phyloP scores from a whole-genome alignment of 1,140 invertebrate genomes.

The Dendrolimus punctatus region DNA sequence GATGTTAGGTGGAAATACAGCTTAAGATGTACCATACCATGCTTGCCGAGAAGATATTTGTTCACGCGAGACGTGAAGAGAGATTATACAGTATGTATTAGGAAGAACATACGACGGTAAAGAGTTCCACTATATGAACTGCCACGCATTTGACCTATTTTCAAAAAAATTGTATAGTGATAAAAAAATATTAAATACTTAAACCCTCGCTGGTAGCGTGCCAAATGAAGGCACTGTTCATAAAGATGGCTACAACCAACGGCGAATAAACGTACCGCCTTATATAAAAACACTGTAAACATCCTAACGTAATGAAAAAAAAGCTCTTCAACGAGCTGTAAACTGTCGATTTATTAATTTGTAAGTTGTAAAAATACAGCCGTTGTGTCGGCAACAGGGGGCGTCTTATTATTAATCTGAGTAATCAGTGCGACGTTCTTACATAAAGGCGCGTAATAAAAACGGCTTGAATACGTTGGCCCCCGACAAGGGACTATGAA shows the following conservation, averaged over 20 bases:
- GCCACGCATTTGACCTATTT: too few relatives aligned
- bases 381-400: constrained; percentile 5
- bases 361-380: constrained; percentile 25
- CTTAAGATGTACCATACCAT: too few relatives aligned
- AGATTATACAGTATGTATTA: too few relatives aligned
- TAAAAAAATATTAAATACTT: constrained; percentile 4
- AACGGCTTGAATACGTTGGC: constrained; percentile 21
- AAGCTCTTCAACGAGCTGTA: constrained; percentile 18
- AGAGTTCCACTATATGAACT: too few relatives aligned
- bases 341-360: constrained; percentile 32
- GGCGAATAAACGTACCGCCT: constrained; percentile 10
- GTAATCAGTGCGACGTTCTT: constrained; percentile 14
- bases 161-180: too few relatives aligned
- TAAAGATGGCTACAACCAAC: constrained; percentile 7
- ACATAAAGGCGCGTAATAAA: constrained; percentile 15
- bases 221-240: constrained; percentile 7
- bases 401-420: constrained; percentile 20
- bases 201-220: constrained; percentile 6
- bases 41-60: too few relatives aligned
- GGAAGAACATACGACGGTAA: too few relatives aligned
- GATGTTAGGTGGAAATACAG: too few relatives aligned
- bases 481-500: constrained; percentile 14
- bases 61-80: too few relatives aligned
- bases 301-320: constrained; percentile 23
- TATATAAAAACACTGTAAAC: constrained; percentile 23